Conservation (phyloP, 2,113 vertebrate genomes). For the Micromys minutus region DNA sequence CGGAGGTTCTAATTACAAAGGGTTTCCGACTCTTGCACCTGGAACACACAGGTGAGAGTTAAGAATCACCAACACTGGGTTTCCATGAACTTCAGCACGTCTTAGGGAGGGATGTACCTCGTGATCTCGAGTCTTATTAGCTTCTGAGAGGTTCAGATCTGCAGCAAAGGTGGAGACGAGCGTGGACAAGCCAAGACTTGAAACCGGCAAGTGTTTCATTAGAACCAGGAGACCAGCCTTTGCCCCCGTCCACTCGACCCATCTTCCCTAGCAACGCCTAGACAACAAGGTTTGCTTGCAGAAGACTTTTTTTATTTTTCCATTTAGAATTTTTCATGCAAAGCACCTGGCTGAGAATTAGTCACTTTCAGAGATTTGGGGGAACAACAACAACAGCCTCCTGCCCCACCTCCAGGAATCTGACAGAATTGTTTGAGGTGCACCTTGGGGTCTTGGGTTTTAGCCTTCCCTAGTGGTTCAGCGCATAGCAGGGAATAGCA, state of each 20-base stretch:
- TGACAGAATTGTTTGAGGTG: background rate
- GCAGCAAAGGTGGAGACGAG: background rate
- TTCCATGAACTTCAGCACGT: background rate
- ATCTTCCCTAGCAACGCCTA: background rate
- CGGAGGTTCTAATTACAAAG: slow-evolving; percentile 24
- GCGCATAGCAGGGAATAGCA: background rate
- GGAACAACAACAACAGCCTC: background rate
- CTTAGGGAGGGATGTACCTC: background rate
- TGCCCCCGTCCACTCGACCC: background rate
- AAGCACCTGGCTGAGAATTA: background rate
- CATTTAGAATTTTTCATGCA: slow-evolving; percentile 10
- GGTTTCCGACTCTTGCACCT: background rate
- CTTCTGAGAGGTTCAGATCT: background rate
- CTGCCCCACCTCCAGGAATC: background rate
- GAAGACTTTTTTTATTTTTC: background rate
- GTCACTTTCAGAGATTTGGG: background rate
- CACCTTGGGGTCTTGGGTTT: background rate
- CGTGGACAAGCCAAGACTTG: background rate
- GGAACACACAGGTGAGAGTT: background rate
- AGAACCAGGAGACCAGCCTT: background rate
- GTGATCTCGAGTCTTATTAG: background rate
- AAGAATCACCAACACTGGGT: background rate
- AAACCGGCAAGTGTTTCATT: background rate
- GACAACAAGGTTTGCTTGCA: background rate
- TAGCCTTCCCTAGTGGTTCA: background rate